Percentiles rank a stretch among this genome's conserved stretches.
Evolutionary conservation across 2,113 vertebrate genomes (phyloP).

Genomic region (Varanus komodoensis): DNA sequence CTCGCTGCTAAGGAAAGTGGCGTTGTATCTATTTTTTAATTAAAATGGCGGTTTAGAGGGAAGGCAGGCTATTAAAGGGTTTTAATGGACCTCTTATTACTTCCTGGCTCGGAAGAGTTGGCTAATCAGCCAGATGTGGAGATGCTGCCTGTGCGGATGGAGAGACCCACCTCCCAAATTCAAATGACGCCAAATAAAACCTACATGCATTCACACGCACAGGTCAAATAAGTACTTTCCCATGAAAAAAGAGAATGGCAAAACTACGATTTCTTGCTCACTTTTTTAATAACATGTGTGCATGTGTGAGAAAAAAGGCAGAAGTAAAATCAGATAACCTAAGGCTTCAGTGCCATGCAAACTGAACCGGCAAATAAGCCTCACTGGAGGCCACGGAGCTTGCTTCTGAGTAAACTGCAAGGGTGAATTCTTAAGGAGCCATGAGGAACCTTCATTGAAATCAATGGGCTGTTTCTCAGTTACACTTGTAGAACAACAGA

Average conservation of each 20-base stretch:
- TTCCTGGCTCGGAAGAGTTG: slow-evolving; percentile 23
- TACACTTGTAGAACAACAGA: neutral
- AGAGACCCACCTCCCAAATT: neutral
- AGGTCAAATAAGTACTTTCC: neutral
- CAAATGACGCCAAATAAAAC: neutral
- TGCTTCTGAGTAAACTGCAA: neutral
- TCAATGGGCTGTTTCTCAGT: neutral
- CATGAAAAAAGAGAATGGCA: neutral
- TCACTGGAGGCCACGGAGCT: neutral
- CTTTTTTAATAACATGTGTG: neutral
- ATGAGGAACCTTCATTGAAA: neutral
- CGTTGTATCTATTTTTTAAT: slow-evolving; percentile 49
- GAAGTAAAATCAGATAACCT: neutral
- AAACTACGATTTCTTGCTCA: too few relatives aligned
- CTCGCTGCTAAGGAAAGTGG: slow-evolving; percentile 35
- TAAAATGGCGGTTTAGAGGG: slow-evolving; percentile 58
- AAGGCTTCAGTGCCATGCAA: neutral
- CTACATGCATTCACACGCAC: too few relatives aligned
- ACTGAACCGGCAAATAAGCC: neutral
- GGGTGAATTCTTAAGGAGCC: neutral
- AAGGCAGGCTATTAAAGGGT: slow-evolving; percentile 43
- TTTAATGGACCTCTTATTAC: slow-evolving; percentile 57
- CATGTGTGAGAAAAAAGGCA: neutral
- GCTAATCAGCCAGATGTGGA: neutral
- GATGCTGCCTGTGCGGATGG: neutral